A percentile compares a stretch with the other conserved stretches of the same genome.
These are phyloP conservation scores for Paramormyrops hopkinsi DNA, from an alignment of 2,797 vertebrate genomes.

Conservation along the genomic window DNA sequence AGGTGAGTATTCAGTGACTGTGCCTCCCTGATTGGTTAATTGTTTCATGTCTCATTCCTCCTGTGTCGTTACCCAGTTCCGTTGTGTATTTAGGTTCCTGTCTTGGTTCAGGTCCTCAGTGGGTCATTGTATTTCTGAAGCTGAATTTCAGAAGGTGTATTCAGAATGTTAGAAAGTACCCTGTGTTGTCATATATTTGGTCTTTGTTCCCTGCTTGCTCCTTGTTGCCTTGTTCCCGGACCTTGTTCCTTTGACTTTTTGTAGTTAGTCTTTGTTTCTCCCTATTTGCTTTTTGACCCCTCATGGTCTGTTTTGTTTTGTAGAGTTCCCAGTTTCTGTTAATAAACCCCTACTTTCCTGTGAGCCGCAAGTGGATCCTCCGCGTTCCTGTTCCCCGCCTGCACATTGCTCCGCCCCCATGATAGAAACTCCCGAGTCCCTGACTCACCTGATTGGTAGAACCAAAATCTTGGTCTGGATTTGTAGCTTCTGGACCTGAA, in stretches of 20 bases:
- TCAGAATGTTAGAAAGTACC: not conserved
- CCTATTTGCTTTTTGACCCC: not conserved
- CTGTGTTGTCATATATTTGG: not conserved
- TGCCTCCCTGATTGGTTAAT: not conserved
- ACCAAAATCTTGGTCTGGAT: not conserved
- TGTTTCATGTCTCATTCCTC: not conserved
- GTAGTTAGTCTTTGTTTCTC: not conserved
- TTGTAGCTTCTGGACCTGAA: not conserved
- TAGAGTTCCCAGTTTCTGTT: not conserved
- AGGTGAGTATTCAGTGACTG: too few relatives aligned
- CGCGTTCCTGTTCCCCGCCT: not conserved
- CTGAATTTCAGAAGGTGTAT: not conserved
- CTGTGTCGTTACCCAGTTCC: not conserved
- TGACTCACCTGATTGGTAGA: not conserved
- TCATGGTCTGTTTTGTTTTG: not conserved
- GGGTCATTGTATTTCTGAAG: not conserved
- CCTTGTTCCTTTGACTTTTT: not conserved
- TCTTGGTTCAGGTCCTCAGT: not conserved
- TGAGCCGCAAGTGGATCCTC: not conserved
- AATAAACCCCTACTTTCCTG: not conserved
- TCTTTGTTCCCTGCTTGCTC: not conserved
- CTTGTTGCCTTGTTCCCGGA: not conserved
- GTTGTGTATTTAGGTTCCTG: not conserved
- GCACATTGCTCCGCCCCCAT: not conserved
- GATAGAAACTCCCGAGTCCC: not conserved